Base-by-base conservation (phyloP, 2,888 invertebrate genomes). In the Drosophila leonis region DNA sequence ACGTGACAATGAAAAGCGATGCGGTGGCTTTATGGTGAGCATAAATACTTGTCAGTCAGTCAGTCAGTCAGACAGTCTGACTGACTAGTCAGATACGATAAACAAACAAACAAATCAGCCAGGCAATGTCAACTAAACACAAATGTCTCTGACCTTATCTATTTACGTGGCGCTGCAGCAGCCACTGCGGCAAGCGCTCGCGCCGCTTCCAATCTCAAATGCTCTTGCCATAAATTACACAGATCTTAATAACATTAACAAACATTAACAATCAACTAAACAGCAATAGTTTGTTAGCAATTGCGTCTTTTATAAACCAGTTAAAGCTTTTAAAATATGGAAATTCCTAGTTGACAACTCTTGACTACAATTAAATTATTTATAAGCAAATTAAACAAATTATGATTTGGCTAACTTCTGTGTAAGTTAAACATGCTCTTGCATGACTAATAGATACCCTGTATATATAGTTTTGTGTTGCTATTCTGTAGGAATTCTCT, bases 1-100 rank as follows among this genome's bases (percentile, higher is more conserved):
- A 72, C 93, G 93, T 82, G 93, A 93, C 65, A 93, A 94, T 93
- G 94, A 94, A 88, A 92, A 81, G 4, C 83, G 88, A 33, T 92
- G 91, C 75, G 93, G 93, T 52, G 94, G 94, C 24, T 94, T 94
- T 86, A 92, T 93, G 91, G 93, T 92, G 55, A 84, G 83, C 70
- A 76, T 72, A 79, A 79, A 75, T 73, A 61, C 12, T n/a, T 49
- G 49, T 69, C 33, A 35, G 15, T 35, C 52, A 18, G 15, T 35
- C 52, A 18, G 48, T 63, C 54, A 37, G 29, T 49, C 57, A 31
- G 8, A 8, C 8, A 9, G 41, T n/a, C n/a, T 0, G 33, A 12
- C 33, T 33, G 33, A 33, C 33, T 12, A 12, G 52, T 60, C 57
- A 61, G 44, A 65, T 52, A 70, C 63, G 46, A 72, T 70, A 64